Percentiles rank a stretch among this genome's conserved stretches.
Evolutionary conservation across 1,140 invertebrate species (phyloP).

Genomic region (Acromyrmex charruanus): DNA sequence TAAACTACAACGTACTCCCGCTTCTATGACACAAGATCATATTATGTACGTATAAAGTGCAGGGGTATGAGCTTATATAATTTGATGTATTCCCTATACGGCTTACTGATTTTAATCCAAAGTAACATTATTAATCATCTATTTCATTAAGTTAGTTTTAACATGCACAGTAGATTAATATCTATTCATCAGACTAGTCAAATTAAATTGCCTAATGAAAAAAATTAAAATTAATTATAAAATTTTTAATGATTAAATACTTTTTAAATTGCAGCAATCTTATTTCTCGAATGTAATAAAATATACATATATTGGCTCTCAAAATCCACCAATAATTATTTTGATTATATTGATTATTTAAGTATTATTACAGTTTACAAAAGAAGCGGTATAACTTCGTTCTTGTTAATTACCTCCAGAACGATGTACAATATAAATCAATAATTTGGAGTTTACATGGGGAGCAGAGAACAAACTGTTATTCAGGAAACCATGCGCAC

Average conservation of each 20-base stretch:
- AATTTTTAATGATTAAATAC: neutral
- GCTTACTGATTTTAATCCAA: neutral
- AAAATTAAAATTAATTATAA: neutral
- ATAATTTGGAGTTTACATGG: slow-evolving; percentile 2
- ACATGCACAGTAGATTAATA: neutral
- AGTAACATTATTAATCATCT: neutral
- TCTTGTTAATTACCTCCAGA: slow-evolving; percentile 6
- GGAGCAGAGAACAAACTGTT: slow-evolving; percentile 23
- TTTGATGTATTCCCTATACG: neutral
- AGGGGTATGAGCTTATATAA: neutral
- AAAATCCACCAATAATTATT: neutral
- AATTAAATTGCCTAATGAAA: neutral
- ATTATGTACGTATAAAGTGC: neutral
- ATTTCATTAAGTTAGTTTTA: neutral
- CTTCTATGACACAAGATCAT: neutral
- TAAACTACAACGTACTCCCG: slow-evolving; percentile 53
- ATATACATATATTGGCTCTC: neutral
- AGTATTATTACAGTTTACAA: neutral
- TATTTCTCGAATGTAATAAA: neutral
- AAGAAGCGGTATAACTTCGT: neutral
- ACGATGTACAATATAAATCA: slow-evolving; percentile 36
- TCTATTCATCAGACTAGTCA: neutral
- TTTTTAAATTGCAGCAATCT: neutral
- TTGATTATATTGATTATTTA: neutral
- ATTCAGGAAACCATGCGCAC: slow-evolving; percentile 37